Evolutionary conservation across 2,797 vertebrate genomes (phyloP).

Genomic region (Chrysocyon brachyurus): DNA sequence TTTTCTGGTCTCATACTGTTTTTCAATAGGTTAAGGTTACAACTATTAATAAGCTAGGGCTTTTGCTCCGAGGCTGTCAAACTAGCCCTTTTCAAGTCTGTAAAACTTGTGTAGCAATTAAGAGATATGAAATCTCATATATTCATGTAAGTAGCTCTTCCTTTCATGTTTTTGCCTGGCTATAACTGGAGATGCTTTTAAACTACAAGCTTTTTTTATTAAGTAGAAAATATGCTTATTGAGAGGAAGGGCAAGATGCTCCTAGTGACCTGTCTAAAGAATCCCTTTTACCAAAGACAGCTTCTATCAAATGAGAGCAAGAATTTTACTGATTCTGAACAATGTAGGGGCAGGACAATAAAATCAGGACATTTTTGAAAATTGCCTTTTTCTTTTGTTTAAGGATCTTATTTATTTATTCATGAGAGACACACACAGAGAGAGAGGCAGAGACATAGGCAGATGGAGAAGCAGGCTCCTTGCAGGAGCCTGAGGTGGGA

Average conservation of each 20-base stretch:
- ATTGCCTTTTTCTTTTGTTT: too few relatives aligned
- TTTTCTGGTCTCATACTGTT: background rate
- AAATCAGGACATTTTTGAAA: slow-evolving; percentile 34
- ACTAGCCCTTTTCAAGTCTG: slow-evolving; percentile 53
- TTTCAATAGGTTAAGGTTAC: slow-evolving; percentile 56
- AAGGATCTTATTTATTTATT: too few relatives aligned
- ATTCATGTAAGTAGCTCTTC: slow-evolving; percentile 36
- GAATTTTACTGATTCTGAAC: slow-evolving; percentile 53
- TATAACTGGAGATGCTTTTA: slow-evolving; percentile 71
- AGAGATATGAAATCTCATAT: slow-evolving; percentile 46
- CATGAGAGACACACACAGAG: too few relatives aligned
- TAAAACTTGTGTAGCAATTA: slow-evolving; percentile 72
- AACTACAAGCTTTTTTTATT: slow-evolving; percentile 67
- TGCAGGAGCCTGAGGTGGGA: too few relatives aligned
- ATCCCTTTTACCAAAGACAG: slow-evolving; percentile 48
- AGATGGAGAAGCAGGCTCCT: too few relatives aligned
- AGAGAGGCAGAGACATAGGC: too few relatives aligned
- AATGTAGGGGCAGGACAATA: slow-evolving; percentile 21
- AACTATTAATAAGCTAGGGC: slow-evolving; percentile 58
- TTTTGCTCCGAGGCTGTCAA: slow-evolving; percentile 61
- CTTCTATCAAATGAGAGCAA: slow-evolving; percentile 60
- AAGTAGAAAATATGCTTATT: slow-evolving; percentile 73
- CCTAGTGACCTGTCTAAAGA: slow-evolving; percentile 57
- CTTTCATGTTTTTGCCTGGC: slow-evolving; percentile 60
- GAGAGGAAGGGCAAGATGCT: slow-evolving; percentile 51